Percentiles rank a stretch among this genome's conserved stretches.
phyloP scores from a whole-genome alignment of 1,140 invertebrate species.

The Gryon sp. region DNA sequence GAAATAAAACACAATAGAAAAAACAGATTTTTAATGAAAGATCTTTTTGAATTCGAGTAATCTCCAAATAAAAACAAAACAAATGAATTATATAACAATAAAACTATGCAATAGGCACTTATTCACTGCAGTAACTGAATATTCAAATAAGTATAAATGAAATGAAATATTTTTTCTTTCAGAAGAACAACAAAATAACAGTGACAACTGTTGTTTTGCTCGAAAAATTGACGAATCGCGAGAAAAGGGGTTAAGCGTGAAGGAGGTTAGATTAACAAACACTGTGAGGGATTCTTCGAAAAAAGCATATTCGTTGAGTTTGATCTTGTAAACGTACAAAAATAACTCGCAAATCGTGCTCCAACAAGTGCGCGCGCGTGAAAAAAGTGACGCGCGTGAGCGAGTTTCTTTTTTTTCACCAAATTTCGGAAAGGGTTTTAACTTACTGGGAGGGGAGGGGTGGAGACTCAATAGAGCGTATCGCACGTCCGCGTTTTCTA shows the following conservation, averaged over 20 bases:
- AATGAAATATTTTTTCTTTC: no score
- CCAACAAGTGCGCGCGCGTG: conserved; percentile 20
- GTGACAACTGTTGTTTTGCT: no score
- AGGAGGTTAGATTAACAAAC: conserved; percentile 35
- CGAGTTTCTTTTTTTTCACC: background rate
- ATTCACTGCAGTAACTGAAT: no score
- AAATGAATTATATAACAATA: conserved; percentile 17
- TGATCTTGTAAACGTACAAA: conserved; percentile 24
- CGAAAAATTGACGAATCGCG: background rate
- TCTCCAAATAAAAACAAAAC: conserved; percentile 6
- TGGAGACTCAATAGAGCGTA: background rate
- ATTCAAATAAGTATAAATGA: no score
- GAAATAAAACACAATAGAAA: background rate
- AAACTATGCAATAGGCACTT: no score
- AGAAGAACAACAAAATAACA: no score
- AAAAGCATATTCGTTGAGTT: conserved; percentile 12
- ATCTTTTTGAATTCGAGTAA: background rate
- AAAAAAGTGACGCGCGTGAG: background rate
- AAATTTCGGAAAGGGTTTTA: conserved; percentile 21
- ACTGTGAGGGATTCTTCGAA: no score
- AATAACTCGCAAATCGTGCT: conserved; percentile 24
- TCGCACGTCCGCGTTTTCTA: conserved; percentile 17
- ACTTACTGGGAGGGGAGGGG: no score
- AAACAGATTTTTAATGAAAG: background rate
- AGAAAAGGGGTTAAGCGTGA: background rate